Evolutionary conservation across 2,113 vertebrate species (phyloP), one percentile per base, ranked within the genome.

Genomic region (Osmerus mordax): DNA sequence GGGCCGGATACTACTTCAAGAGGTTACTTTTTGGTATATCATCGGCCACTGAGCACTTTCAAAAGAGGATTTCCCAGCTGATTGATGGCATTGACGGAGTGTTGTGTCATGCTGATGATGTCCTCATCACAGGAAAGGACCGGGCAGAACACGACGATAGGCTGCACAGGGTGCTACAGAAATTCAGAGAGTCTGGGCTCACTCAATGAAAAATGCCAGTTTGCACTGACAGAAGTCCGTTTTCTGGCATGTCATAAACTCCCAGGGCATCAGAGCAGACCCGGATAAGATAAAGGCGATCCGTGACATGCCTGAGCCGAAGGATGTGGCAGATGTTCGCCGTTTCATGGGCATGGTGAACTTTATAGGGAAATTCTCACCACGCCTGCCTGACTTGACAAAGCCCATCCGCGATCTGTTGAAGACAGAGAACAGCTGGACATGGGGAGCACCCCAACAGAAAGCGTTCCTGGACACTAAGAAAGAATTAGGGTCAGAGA

Each of bases 281-380:
- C 70, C 65, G 36, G 61, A 65, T n/a, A 77, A 75, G 15, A 19
- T 76, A 3, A 68, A 28, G 1, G 61, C 58, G 21, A 77, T 69
- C 18, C 36, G 70, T 9, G 47, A 78, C 5, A 64, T 73, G 76
- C 73, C 74, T 19, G 51, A 65, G 28, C 25, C 62, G 53, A 58
- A 21, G 16, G 18, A 60, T 32, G 21, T 71, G 41, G 63, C 28
- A 9, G 55, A 67, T 15, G 52, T 80, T 14, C 0, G 8, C 14
- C 25, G 36, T 14, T 6, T 80, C 1, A 53, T 72, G 11, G 64
- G 80, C 18, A 77, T 76, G 71, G 72, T 67, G 19, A 78, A 76
- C 15, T 73, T 78, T 18, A 55, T 78, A 2, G 41, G 41, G 0
- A 81, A 72, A 36, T 78, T 70, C 19, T 16, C 69, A 7, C 61